Conservation (phyloP, 2,888 invertebrate species). For the Bombyx huttoni region DNA sequence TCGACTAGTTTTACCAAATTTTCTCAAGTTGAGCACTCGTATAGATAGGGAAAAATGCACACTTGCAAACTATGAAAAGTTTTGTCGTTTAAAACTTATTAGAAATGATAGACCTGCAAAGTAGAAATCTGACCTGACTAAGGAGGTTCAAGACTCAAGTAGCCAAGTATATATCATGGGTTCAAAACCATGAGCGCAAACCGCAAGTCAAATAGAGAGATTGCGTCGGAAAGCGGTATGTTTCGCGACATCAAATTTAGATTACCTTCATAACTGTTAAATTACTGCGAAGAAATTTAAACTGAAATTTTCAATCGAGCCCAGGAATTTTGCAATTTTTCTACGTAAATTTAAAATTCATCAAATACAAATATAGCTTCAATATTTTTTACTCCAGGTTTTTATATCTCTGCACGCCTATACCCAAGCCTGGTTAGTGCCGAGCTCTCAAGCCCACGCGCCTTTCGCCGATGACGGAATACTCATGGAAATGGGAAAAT, state of each 20-base stretch:
- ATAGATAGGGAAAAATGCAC: no score
- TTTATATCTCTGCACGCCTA: slow-evolving; percentile 77
- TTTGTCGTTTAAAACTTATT: no score
- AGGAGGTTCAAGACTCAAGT: slow-evolving; percentile 3
- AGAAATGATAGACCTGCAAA: no score
- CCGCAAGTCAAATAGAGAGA: slow-evolving; percentile 47
- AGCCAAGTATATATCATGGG: slow-evolving; percentile 34
- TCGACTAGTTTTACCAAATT: no score
- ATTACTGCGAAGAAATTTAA: no score
- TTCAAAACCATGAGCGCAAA: slow-evolving; percentile 41
- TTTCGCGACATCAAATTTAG: slow-evolving; percentile 18
- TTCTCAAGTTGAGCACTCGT: no score
- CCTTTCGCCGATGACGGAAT: slow-evolving; percentile 70
- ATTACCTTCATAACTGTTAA: slow-evolving; percentile 32
- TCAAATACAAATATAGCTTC: slow-evolving; percentile 4
- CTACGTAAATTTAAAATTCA: slow-evolving; percentile 31
- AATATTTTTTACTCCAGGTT: slow-evolving; percentile 33
- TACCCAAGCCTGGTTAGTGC: slow-evolving; percentile 76
- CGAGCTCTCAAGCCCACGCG: slow-evolving; percentile 68
- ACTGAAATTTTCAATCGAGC: no score
- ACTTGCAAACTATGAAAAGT: no score
- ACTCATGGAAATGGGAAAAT: slow-evolving; percentile 71
- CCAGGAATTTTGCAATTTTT: slow-evolving; percentile 12
- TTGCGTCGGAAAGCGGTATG: slow-evolving; percentile 36
- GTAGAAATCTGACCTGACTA: no score